Percentiles rank a stretch among this genome's conserved stretches.
These are phyloP conservation scores for Rhynchomys soricoides DNA, from an alignment of 2,113 vertebrate species.

Conservation along the genomic window DNA sequence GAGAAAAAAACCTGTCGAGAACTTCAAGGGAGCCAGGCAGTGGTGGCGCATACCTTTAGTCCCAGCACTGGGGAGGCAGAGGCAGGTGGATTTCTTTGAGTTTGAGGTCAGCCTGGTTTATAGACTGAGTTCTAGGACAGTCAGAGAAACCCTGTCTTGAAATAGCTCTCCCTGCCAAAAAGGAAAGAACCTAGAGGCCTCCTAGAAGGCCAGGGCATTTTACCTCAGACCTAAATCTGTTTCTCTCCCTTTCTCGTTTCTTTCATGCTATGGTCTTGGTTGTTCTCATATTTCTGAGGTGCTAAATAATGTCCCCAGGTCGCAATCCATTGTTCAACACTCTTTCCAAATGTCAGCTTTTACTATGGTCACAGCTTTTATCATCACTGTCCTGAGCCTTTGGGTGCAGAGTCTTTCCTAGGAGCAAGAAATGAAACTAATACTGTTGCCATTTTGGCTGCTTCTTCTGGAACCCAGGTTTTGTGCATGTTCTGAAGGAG, in stretches of 20 bases:
- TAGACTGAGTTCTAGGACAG: not conserved
- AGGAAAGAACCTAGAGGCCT: not conserved
- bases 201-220: not conserved
- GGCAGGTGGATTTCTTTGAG: not conserved
- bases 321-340: slow-evolving; percentile 14
- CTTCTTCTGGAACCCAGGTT: not conserved
- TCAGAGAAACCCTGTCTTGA: not conserved
- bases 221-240: not conserved
- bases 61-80: not conserved
- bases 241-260: not conserved
- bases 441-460: not conserved
- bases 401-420: slow-evolving; percentile 23
- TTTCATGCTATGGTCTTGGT: not conserved
- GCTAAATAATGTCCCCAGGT: not conserved
- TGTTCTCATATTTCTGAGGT: slow-evolving; percentile 28
- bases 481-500: not conserved
- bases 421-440: not conserved
- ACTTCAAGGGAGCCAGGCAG: no score
- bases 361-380: slow-evolving; percentile 15
- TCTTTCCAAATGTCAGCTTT: slow-evolving; percentile 46
- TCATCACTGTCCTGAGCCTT: not conserved
- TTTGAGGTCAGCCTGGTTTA: not conserved
- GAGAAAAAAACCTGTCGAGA: not conserved
- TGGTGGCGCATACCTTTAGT: not conserved
- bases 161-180: not conserved